phyloP scores from a whole-genome alignment of 2,797 vertebrate species.

The Pantherophis alleghaniensis region DNA sequence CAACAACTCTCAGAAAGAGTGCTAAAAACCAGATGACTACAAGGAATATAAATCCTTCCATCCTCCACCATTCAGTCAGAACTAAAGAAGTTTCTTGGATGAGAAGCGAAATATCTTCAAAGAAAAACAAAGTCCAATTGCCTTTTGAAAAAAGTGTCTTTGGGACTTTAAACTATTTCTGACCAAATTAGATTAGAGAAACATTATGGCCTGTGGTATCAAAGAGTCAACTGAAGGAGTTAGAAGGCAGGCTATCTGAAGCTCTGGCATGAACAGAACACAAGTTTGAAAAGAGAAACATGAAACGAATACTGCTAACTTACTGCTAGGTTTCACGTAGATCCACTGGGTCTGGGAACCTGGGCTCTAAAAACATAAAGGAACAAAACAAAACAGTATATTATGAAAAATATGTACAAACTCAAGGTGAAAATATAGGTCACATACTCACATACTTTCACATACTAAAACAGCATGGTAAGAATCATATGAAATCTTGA shows the following conservation, averaged over 20 bases:
- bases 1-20: background rate
- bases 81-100: background rate
- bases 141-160: background rate
- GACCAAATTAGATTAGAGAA: background rate
- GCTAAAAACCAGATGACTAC: background rate
- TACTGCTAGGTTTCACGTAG: slow-evolving; percentile 2
- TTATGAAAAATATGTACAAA: background rate
- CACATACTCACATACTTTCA: background rate
- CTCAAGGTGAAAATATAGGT: background rate
- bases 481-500: background rate
- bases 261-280: background rate
- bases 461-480: background rate
- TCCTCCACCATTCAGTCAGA: background rate
- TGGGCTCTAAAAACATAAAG: slow-evolving; percentile 3
- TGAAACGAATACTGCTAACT: background rate
- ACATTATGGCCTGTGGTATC: background rate
- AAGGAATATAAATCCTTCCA: background rate
- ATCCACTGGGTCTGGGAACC: slow-evolving; percentile 22
- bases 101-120: background rate
- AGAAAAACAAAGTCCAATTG: background rate
- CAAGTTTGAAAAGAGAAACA: background rate
- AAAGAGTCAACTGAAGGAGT: background rate
- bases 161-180: background rate
- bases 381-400: background rate
- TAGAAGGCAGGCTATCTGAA: background rate